Conservation (phyloP, 2,888 invertebrate genomes). For the Cartodere bifasciata region DNA sequence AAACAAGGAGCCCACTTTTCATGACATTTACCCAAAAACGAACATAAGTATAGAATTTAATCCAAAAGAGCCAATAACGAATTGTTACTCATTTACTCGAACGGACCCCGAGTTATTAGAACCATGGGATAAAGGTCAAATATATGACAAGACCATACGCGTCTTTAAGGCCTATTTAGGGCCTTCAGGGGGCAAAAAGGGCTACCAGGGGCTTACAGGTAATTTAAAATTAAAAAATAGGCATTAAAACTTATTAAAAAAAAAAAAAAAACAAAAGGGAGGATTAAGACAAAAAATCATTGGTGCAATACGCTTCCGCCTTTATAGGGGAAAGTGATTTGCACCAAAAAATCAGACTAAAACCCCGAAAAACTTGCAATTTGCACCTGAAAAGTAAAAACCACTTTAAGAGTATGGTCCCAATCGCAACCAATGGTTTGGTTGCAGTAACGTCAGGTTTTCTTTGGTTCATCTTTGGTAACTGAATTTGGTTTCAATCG, state of each 20-base stretch:
- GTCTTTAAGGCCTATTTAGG: conserved; percentile 73
- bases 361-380: too few relatives aligned
- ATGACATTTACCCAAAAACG: conserved; percentile 63
- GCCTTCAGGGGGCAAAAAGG: conserved; percentile 68
- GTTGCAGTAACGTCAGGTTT: too few relatives aligned
- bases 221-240: conserved; percentile 14
- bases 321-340: too few relatives aligned
- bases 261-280: too few relatives aligned
- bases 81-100: conserved; percentile 62
- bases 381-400: too few relatives aligned
- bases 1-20: conserved; percentile 70
- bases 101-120: conserved; percentile 24
- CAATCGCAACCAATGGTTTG: too few relatives aligned
- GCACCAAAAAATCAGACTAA: too few relatives aligned
- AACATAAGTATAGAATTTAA: conserved; percentile 55
- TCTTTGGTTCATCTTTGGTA: too few relatives aligned
- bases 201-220: conserved; percentile 63
- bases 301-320: too few relatives aligned
- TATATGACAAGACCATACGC: conserved; percentile 56
- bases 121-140: conserved; percentile 50
- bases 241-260: conserved; percentile 5
- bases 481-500: too few relatives aligned
- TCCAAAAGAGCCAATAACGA: conserved; percentile 49
- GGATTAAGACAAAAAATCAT: too few relatives aligned
- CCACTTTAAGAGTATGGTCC: too few relatives aligned